Conservation (phyloP, 2,797 vertebrate species). For the Sciurus carolinensis region DNA sequence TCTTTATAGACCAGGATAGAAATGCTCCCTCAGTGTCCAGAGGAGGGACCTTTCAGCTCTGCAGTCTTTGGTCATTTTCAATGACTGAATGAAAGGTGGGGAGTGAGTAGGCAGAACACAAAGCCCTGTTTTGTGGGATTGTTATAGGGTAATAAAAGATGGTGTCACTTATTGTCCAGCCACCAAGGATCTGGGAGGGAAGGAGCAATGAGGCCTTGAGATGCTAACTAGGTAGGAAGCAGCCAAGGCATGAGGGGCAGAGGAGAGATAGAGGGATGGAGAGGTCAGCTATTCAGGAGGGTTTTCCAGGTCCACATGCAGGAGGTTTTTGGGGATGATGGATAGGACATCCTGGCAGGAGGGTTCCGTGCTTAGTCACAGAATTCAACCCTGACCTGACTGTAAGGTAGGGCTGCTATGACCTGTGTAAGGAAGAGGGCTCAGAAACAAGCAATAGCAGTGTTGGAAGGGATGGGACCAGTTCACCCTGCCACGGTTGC, state of each 20-base stretch:
- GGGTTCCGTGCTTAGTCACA: background rate
- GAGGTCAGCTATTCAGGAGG: background rate
- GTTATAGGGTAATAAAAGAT: too few relatives aligned
- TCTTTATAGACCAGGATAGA: too few relatives aligned
- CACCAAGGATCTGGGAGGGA: accelerated
- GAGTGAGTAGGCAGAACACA: too few relatives aligned
- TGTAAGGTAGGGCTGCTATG: background rate
- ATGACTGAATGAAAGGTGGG: too few relatives aligned
- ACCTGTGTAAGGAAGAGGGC: background rate
- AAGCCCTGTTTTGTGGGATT: too few relatives aligned
- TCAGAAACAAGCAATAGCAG: background rate
- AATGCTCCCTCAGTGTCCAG: too few relatives aligned
- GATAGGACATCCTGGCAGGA: background rate
- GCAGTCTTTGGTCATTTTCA: too few relatives aligned
- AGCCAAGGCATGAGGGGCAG: background rate
- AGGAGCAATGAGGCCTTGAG: background rate
- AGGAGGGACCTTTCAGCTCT: too few relatives aligned
- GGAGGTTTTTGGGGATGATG: background rate
- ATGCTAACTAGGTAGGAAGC: background rate
- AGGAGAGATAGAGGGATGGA: background rate
- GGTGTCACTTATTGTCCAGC: background rate
- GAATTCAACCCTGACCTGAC: background rate
- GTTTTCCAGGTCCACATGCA: background rate
- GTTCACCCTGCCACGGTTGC: too few relatives aligned
- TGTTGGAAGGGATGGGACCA: background rate